Evolutionary conservation across 2,888 invertebrate species (phyloP), one percentile per base, ranked within the genome.

Genomic region (Lingula anatina): DNA sequence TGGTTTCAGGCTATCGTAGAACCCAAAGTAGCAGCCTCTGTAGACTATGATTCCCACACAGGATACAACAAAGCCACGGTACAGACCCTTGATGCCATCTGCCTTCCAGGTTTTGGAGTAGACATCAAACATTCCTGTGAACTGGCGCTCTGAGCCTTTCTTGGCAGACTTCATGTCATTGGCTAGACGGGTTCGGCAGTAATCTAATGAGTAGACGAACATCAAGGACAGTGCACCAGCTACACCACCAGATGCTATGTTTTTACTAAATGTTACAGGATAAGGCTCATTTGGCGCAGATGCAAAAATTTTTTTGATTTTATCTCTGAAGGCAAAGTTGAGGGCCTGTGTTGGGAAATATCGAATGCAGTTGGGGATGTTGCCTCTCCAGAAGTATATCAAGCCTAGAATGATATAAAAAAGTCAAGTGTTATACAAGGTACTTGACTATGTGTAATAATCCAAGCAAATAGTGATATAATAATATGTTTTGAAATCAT

Each of bases 341-440:
- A 77, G 56, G 5, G 77, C 73, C 51, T 76, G 76, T 9, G 74
- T 73, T 9, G 77, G 77, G 56, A 73, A 76, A 55, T 75, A 77
- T 38, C 93, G 83, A 75, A 94, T 86, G 49, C 93, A 92, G 76
- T 94, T 93, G 59, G 92, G 92, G 49, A 90, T 72, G 79, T 94
- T 94, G 66, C 93, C 93, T 72, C 93, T 85, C 92, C 93, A 93
- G 70, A 86, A 86, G 40, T 90, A 87, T 5, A 15, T 4, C 7
- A 38, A 39, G 61, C 66, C 69, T 57, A 70, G 68, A 44, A 37
- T 57, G 47, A 46, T 53, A 50, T 63, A 62, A 5, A 66, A 70
- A 24, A 62, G 49, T 12, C 49, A 41, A 5, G 66, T 66, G 63
- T 77, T 78, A 59, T 79, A 79, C 7, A 77, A 62, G 53, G 79